Percentiles rank a stretch among this genome's conserved stretches.
Conservation (phyloP, 2,888 invertebrate genomes). For the Onchidella celtica region DNA sequence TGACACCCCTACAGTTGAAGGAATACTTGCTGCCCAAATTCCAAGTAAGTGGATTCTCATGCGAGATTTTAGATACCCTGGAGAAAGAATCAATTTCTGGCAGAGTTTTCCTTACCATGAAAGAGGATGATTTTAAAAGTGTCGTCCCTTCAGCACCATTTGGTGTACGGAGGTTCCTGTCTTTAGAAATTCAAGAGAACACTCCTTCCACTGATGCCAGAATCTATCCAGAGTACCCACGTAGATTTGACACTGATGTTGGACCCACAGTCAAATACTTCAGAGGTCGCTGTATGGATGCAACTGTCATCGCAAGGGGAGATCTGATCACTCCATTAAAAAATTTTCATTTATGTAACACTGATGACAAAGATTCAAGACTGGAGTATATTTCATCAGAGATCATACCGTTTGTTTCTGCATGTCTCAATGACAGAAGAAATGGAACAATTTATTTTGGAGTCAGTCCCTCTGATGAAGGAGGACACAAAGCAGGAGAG, state of each 20-base stretch:
- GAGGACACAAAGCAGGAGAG: slow-evolving; percentile 46
- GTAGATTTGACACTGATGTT: slow-evolving; percentile 22
- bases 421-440: slow-evolving; percentile 50
- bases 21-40: not conserved
- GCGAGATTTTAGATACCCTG: slow-evolving; percentile 2
- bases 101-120: slow-evolving; percentile 30
- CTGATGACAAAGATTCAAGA: not conserved
- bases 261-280: not conserved
- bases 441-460: slow-evolving; percentile 55
- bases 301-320: not conserved
- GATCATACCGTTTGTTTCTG: slow-evolving; percentile 43
- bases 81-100: slow-evolving; percentile 41
- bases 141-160: slow-evolving; percentile 6
- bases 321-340: slow-evolving; percentile 1
- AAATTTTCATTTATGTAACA: slow-evolving; percentile 15
- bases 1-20: slow-evolving; percentile 3
- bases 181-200: not conserved
- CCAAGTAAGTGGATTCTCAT: not conserved
- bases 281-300: slow-evolving; percentile 25
- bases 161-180: not conserved
- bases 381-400: slow-evolving; percentile 21
- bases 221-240: not conserved
- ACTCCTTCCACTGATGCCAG: not conserved
- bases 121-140: slow-evolving; percentile 34
- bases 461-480: slow-evolving; percentile 28